Evolutionary conservation across 2,113 vertebrate genomes (phyloP).

Genomic region (Actenoides hombroni): DNA sequence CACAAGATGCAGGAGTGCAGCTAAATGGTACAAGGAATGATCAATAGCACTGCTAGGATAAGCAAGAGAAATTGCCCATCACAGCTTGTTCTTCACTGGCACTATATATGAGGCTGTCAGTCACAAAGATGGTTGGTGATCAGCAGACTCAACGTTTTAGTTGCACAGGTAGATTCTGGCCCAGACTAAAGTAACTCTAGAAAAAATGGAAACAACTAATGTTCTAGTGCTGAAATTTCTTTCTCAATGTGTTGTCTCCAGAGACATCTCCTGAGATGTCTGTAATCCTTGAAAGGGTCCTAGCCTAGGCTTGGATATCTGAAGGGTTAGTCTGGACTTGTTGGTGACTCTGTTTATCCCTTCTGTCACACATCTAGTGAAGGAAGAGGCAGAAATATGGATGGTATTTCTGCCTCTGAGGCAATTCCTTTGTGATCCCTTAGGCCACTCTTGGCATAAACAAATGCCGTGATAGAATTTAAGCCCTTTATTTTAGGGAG

Average conservation of each 20-base stretch:
- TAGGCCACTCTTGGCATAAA: neutral
- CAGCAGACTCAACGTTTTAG: neutral
- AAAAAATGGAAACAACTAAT: neutral
- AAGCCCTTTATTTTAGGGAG: neutral
- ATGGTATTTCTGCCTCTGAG: conserved; percentile 53
- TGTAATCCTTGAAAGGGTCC: neutral
- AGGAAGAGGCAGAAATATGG: neutral
- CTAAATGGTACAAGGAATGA: neutral
- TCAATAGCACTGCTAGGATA: neutral
- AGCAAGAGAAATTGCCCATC: neutral
- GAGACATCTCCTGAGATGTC: neutral
- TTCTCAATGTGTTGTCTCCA: neutral
- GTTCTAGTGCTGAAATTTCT: neutral
- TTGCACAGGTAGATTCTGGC: neutral
- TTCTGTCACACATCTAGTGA: neutral
- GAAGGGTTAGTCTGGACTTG: neutral
- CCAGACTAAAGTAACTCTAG: neutral
- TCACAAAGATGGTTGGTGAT: neutral
- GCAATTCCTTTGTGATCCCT: neutral
- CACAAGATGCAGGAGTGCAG: neutral
- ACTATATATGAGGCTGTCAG: accelerated
- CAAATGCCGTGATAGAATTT: neutral
- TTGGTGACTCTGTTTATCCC: neutral
- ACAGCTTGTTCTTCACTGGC: neutral
- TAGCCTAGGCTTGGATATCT: neutral